Conservation (phyloP, 2,888 invertebrate genomes). For the Leucoptera coffeella region DNA sequence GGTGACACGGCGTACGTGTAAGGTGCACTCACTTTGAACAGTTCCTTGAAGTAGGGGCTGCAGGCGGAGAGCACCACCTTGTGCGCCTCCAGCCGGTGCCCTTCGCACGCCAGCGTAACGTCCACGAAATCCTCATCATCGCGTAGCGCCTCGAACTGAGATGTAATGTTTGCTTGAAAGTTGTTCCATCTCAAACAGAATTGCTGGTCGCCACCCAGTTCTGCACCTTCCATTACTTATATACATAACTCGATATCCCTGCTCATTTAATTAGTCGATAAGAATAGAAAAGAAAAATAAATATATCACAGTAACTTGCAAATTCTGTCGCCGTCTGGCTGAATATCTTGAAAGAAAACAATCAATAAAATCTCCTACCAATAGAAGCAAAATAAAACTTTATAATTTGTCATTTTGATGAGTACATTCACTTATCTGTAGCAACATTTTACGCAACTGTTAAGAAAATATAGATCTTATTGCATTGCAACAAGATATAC, state of each 20-base stretch:
- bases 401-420: conserved; percentile 52
- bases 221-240: conserved; percentile 56
- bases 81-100: conserved; percentile 76
- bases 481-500: no score
- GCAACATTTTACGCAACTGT: conserved; percentile 4
- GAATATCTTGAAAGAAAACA: conserved; percentile 55
- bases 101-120: conserved; percentile 82
- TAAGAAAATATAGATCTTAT: no score
- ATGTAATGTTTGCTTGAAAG: conserved; percentile 81
- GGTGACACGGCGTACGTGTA: conserved; percentile 54
- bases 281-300: conserved; percentile 51
- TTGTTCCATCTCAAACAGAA: conserved; percentile 89
- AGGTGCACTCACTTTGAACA: conserved; percentile 70
- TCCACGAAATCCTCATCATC: conserved; percentile 85
- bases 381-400: conserved; percentile 54
- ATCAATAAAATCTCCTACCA: conserved; percentile 56
- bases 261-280: conserved; percentile 54
- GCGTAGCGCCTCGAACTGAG: conserved; percentile 78
- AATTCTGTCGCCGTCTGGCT: conserved; percentile 55
- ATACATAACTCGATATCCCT: conserved; percentile 54
- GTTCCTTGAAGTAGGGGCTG: conserved; percentile 83
- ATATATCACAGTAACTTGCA: conserved; percentile 55
- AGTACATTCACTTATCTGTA: conserved; percentile 44
- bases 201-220: conserved; percentile 70
- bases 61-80: conserved; percentile 82